These are phyloP conservation scores for Pterocles orientalis DNA, from an alignment of 2,113 vertebrate species.

Conservation along the genomic window DNA sequence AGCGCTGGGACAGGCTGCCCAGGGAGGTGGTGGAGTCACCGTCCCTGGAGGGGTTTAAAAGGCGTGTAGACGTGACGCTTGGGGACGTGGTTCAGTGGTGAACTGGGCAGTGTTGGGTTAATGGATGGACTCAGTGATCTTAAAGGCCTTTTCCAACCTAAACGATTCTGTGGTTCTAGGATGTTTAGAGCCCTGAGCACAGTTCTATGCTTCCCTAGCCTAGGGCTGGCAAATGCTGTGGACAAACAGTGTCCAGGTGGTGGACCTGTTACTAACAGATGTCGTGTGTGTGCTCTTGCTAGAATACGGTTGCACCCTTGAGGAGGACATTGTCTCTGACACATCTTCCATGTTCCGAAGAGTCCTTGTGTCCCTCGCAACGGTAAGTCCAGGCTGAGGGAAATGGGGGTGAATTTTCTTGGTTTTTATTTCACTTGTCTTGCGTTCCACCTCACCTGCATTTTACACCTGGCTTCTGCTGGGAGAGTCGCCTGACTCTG, in stretches of 20 bases:
- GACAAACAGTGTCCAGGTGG: background rate
- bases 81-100: no score
- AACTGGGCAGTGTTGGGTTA: no score
- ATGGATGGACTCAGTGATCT: no score
- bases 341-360: slow-evolving; percentile 92
- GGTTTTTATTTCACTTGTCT: background rate
- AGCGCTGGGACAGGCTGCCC: no score
- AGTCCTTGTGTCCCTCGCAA: slow-evolving; percentile 89
- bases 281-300: background rate
- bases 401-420: background rate
- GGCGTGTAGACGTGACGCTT: no score
- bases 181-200: no score
- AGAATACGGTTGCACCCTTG: slow-evolving; percentile 84
- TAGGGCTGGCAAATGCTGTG: no score
- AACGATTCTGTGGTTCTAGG: background rate
- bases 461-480: background rate
- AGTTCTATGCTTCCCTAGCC: no score
- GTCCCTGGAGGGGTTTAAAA: no score
- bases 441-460: background rate
- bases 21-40: no score
- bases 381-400: slow-evolving; percentile 74
- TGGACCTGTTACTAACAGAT: background rate
- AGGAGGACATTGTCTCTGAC: slow-evolving; percentile 88
- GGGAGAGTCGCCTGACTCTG: background rate
- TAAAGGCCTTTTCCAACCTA: no score